Base-by-base conservation (phyloP, 2,888 invertebrate genomes). In the Nycteola revayana region DNA sequence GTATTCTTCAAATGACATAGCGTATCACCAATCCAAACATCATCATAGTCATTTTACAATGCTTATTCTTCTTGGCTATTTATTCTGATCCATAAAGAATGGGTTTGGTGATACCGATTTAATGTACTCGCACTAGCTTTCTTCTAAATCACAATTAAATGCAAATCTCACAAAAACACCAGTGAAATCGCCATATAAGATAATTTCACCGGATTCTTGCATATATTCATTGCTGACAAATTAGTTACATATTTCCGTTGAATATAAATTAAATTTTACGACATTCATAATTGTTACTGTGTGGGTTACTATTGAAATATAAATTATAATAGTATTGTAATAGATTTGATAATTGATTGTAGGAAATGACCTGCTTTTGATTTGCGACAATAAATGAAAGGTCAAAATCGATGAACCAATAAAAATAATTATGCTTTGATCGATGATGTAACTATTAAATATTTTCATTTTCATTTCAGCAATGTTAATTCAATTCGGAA, bases 221-320 rank as follows among this genome's bases (percentile, higher is more conserved):
- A 73, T 73, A 70, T 45, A 49, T 53, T 56, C 42, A 58, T 46
- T 37, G 31, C 37, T 35, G 49, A 55, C 51, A 57, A 46, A 59
- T 45, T 45, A 48, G 39, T 58, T 56, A 53, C 51, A 49, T 53
- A 51, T 60, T 29, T 9, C 11, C 29, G 43, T 62, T 76, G 66
- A 75, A 80, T 79, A 76, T 76, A 66, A 58, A 77, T 71, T 58
- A 52, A 49, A 42, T 45, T 56, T 53, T 46, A 58, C 37, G 28
- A 50, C 32, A 47, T 46, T 46, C 42, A 25, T 7, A 40, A 38
- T 32, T 34, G 39, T 37, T 46, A 42, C 21, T 9, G 25, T 20
- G 37, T 36, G 30, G 20, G 23, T 9, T 32, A 18, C 37, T 34
- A 47, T 50, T 42, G 37, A 33, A 28, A 41, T n/a, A n/a, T n/a